A percentile compares a stretch with the other conserved stretches of the same genome.
These are phyloP conservation scores for Sphaerophoria rueppellii DNA, from an alignment of 2,888 invertebrate genomes.

Conservation along the genomic window DNA sequence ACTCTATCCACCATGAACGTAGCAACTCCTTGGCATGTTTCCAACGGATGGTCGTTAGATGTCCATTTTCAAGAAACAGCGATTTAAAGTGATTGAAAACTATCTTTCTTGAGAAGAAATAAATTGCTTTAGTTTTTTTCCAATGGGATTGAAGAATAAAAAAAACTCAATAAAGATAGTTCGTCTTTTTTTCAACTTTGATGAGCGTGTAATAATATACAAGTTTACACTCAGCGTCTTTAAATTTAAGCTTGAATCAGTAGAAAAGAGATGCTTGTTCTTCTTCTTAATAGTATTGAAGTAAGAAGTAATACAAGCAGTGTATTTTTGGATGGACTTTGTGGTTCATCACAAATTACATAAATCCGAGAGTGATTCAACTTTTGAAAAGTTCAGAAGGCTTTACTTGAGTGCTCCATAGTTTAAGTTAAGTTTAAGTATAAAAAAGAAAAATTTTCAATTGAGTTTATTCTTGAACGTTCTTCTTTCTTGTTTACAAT, in stretches of 20 bases:
- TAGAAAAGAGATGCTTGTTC: neutral
- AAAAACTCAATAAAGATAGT: neutral
- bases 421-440: neutral
- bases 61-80: constrained; percentile 32
- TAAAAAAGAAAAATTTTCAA: neutral
- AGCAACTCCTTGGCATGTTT: constrained; percentile 21
- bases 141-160: neutral
- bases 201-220: neutral
- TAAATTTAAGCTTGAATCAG: neutral
- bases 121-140: constrained; percentile 38
- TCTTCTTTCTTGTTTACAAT: constrained; percentile 5
- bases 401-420: neutral
- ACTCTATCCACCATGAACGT: neutral
- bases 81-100: constrained; percentile 24
- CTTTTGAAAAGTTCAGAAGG: too few relatives aligned
- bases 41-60: constrained; percentile 38
- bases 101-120: constrained; percentile 22
- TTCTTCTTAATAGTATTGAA: too few relatives aligned
- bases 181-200: constrained; percentile 1
- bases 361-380: too few relatives aligned
- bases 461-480: neutral
- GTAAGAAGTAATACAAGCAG: too few relatives aligned
- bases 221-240: neutral
- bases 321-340: too few relatives aligned
- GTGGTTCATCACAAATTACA: too few relatives aligned